Evolutionary conservation across 1,140 invertebrate species (phyloP), one percentile per base, ranked within the genome.

Genomic region (Spodoptera litura): DNA sequence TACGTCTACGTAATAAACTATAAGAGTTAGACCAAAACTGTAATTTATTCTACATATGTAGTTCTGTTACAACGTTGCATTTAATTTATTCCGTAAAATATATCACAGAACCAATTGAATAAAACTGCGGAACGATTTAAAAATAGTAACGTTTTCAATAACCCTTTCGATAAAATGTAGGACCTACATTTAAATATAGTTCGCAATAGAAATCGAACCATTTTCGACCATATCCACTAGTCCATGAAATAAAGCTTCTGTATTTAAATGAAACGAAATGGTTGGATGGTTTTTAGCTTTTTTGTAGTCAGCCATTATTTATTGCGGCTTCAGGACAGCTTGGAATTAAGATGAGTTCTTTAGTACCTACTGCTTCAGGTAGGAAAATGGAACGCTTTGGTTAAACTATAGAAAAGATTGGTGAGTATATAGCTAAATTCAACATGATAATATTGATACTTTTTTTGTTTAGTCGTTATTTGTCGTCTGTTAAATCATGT

Each of bases 201-300:
- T 75, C 62, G 53, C 61, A 71, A 76, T 79, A 79, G 71, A 79
- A 64, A 68, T 35, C 58, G 25, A 49, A 10, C 31, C n/a, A 70
- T 85, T 87, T 87, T 87, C 84, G 58, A 80, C 52, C 62, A 75
- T 27, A 74, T 78, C 73, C 86, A 78, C 58, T 85, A 75, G 79
- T 66, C 83, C 87, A 82, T 90, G 85, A 90, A 90, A 90, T 90
- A 88, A 89, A 88, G 82, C 80, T 79, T 77, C 84, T 81, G 86
- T 88, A 85, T 88, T 89, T 87, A 87, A 90, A 88, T 88, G 81
- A 88, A 88, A 88, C 82, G 81, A 85, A 83, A 84, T 84, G 79
- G 64, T 87, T 68, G 72, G 75, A 27, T 66, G 78, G 81, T 84
- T 86, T 89, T 88, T 79, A 76, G 55, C 51, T 82, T 81, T 84